Conservation (phyloP, 2,888 invertebrate species). For the Stenchaetothrips biformis region DNA sequence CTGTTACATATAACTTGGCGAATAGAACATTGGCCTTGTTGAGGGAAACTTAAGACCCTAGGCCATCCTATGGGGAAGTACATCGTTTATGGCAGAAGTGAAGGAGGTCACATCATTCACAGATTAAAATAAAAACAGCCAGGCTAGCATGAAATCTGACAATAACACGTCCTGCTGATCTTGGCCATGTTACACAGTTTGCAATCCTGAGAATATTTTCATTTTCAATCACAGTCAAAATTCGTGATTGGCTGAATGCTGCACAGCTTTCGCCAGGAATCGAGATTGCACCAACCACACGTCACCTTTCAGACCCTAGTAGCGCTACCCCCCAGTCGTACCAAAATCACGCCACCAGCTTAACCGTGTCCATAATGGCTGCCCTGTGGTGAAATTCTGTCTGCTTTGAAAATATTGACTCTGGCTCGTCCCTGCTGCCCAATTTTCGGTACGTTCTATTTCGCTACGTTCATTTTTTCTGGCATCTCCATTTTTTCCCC, state of each 20-base stretch:
- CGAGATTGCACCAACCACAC: background rate
- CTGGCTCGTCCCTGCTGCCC: background rate
- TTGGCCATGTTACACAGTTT: slow-evolving; percentile 18
- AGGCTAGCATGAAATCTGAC: background rate
- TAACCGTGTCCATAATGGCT: background rate
- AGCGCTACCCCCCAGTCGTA: background rate
- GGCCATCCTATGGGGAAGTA: slow-evolving; percentile 96
- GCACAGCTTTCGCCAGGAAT: background rate
- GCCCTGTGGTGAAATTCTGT: background rate
- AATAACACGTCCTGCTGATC: slow-evolving; percentile 14
- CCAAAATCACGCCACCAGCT: background rate
- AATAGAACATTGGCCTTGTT: slow-evolving; percentile 59
- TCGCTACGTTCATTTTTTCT: too few relatives aligned
- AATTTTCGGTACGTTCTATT: too few relatives aligned
- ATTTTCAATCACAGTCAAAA: background rate
- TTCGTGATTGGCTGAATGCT: background rate
- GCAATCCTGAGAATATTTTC: background rate
- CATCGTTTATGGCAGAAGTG: slow-evolving; percentile 51
- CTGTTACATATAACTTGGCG: slow-evolving; percentile 82
- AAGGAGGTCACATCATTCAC: background rate
- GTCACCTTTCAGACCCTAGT: background rate
- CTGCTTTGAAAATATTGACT: background rate
- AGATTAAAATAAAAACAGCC: background rate
- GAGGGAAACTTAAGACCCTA: slow-evolving; percentile 73
- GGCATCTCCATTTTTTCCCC: too few relatives aligned